These are phyloP conservation scores for Phoenicopterus ruber DNA, from an alignment of 2,113 vertebrate species.

Conservation along the genomic window DNA sequence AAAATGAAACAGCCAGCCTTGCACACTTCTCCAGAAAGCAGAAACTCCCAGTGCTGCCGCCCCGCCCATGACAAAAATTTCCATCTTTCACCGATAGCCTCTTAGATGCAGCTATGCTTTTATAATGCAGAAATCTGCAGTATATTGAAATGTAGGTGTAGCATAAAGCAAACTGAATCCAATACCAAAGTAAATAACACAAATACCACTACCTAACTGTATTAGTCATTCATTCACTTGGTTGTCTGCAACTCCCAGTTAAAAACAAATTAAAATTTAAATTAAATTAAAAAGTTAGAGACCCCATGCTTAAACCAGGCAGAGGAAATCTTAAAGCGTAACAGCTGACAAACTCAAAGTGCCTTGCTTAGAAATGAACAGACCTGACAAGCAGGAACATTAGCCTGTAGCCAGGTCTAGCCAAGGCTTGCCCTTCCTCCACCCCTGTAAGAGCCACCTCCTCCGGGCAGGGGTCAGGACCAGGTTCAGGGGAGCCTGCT, in stretches of 20 bases:
- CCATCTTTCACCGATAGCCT: neutral
- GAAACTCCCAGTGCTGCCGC: neutral
- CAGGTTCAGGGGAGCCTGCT: neutral
- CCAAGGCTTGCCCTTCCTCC: neutral
- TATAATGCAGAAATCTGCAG: neutral
- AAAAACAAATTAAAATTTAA: neutral
- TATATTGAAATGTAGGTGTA: neutral
- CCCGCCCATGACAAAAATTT: neutral
- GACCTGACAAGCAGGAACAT: neutral
- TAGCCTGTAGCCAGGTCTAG: neutral
- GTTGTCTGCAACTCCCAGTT: neutral
- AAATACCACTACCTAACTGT: neutral
- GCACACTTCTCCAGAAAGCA: neutral
- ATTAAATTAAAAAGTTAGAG: neutral
- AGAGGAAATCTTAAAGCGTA: neutral
- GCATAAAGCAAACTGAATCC: neutral
- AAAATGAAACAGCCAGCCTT: neutral
- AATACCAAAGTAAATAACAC: conserved; percentile 16
- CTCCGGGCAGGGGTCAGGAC: neutral
- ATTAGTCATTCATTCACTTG: neutral
- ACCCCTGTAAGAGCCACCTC: neutral
- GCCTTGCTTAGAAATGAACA: neutral
- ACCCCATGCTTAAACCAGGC: neutral
- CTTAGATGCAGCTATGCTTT: neutral
- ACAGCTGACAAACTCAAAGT: neutral